These are phyloP conservation scores for Budorcas taxicolor DNA, from an alignment of 2,113 vertebrate species.

Conservation along the genomic window DNA sequence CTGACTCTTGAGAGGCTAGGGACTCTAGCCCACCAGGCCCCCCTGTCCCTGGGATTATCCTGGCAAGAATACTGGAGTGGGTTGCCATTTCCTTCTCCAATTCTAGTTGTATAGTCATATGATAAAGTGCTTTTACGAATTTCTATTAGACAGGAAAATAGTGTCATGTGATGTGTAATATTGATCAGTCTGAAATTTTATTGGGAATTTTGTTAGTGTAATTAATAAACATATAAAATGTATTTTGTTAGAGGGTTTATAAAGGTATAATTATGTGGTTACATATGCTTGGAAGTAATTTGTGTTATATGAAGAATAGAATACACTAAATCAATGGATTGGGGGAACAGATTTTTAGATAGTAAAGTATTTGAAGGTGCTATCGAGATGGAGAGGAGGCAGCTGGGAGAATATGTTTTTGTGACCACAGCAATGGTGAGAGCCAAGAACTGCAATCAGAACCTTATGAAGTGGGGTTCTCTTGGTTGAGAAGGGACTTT, in stretches of 20 bases:
- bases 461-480: background rate
- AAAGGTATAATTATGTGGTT: slow-evolving; percentile 15
- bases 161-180: background rate
- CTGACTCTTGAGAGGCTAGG: background rate
- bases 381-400: background rate
- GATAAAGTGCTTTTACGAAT: background rate
- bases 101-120: background rate
- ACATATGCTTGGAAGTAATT: background rate
- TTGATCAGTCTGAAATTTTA: slow-evolving; percentile 35
- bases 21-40: background rate
- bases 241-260: slow-evolving; percentile 37
- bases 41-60: background rate
- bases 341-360: background rate
- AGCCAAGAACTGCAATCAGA: background rate
- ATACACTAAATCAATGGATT: background rate
- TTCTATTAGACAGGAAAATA: background rate
- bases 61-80: background rate
- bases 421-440: background rate
- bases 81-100: background rate
- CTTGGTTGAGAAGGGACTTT: background rate
- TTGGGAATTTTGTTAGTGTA: slow-evolving; percentile 38
- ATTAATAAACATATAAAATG: slow-evolving; percentile 35
- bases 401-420: background rate
- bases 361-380: background rate
- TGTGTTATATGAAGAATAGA: slow-evolving; percentile 2